Base-by-base conservation (phyloP, 2,113 vertebrate genomes). In the Ramphastos sulfuratus region DNA sequence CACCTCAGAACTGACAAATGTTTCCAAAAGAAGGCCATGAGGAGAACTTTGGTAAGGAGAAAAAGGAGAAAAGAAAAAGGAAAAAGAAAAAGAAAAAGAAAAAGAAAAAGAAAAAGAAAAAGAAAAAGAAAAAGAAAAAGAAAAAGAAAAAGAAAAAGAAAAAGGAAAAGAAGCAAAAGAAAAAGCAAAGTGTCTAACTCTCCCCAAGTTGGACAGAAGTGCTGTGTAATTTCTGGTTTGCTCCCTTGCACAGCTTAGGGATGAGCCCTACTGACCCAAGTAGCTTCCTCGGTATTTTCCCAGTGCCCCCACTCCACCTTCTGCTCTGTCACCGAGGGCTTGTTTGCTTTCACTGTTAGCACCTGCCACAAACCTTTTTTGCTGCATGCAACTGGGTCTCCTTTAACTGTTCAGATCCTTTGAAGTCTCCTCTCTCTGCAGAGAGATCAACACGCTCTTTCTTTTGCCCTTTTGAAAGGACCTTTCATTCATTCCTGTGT, bases 401-500 rank as follows among this genome's bases (percentile, higher is more conserved):
- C 37, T 96, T 96, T 94, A 94, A 90, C 92, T 87, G 69, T 86
- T 94, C 77, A 85, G 95, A 91, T 56, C 61, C 96, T 97, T 97
- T 97, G 97, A 96, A 96, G 96, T 96, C 89, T 92, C 84, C 72
- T 90, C 85, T 92, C 86, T 97, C 94, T 94, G 94, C 93, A 81
- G 88, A 96, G 95, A 94, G 95, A 96, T 97, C 94, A 94, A 81
- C 82, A 9, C 85, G 19, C 83, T 96, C 92, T 96, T 95, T 95
- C 95, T 94, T 95, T 81, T 90, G 90, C 92, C 95, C 93, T 93
- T 95, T 97, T 89, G 95, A 96, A 96, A 95, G 90, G 92, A 95
- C 90, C 96, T 96, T 96, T 96, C 96, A 95, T 96, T 95, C 92
- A 92, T 90, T 94, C 89, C 94, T 93, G 95, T 95, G 93, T 97